These are phyloP conservation scores for Eueremaeus valkanovi DNA, from an alignment of 2,888 invertebrate species.

Conservation along the genomic window DNA sequence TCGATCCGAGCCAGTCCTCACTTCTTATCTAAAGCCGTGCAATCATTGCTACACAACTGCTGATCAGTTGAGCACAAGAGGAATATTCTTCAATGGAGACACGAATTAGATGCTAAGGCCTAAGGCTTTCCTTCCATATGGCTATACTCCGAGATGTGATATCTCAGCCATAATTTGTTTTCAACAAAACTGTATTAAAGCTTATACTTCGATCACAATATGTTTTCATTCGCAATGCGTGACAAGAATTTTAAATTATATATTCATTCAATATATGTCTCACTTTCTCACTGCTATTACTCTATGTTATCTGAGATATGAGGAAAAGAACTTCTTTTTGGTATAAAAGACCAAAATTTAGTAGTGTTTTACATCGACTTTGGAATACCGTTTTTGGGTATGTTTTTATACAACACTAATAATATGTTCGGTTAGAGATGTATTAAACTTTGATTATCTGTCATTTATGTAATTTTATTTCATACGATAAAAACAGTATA, in stretches of 20 bases:
- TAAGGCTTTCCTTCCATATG: background rate
- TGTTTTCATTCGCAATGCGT: background rate
- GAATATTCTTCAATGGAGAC: conserved; percentile 14
- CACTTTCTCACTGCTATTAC: background rate
- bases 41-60: conserved; percentile 8
- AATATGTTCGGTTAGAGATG: no score
- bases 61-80: background rate
- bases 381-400: background rate
- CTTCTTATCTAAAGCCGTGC: background rate
- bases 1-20: background rate
- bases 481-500: no score
- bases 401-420: background rate
- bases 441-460: no score
- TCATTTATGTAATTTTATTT: no score
- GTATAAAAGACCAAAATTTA: no score
- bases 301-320: no score
- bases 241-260: background rate
- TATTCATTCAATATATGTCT: background rate
- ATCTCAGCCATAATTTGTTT: conserved; percentile 19
- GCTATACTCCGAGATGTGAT: background rate
- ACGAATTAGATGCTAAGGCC: background rate
- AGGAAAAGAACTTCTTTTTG: no score
- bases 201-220: conserved; percentile 17
- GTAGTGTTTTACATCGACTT: no score
- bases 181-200: conserved; percentile 7